These are phyloP conservation scores for Polypterus bichir DNA, from an alignment of 2,113 vertebrate species.

Conservation along the genomic window DNA sequence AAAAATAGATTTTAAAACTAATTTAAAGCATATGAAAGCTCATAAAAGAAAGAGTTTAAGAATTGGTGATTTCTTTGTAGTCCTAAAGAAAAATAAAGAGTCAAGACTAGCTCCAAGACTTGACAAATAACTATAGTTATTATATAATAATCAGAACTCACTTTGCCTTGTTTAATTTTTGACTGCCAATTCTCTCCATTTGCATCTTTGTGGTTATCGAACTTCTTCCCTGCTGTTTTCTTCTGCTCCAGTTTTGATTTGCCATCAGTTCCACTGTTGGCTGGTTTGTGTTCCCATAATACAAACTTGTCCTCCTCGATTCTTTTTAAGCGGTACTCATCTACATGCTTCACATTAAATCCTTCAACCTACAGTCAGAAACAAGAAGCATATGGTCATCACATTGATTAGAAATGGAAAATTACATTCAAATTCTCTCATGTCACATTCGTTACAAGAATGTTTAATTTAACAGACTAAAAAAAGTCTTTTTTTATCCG, in stretches of 20 bases:
- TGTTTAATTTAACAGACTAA: too few species aligned
- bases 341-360: slow-evolving; percentile 78
- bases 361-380: slow-evolving; percentile 70
- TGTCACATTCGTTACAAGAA: too few species aligned
- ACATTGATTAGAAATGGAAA: too few species aligned
- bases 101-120: too few species aligned
- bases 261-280: slow-evolving; percentile 55
- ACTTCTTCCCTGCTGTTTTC: slow-evolving; percentile 45
- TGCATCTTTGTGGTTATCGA: slow-evolving; percentile 10
- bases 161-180: slow-evolving; percentile 65
- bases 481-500: too few species aligned
- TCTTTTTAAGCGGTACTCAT: slow-evolving; percentile 84
- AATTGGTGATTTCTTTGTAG: too few species aligned
- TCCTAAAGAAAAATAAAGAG: too few species aligned
- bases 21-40: too few species aligned
- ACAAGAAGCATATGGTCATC: slow-evolving; percentile 9
- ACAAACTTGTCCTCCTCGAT: slow-evolving; percentile 63
- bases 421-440: too few species aligned
- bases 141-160: slow-evolving; percentile 36
- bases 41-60: too few species aligned
- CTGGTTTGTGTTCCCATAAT: slow-evolving; percentile 76
- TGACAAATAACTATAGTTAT: neutral
- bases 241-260: slow-evolving; percentile 61
- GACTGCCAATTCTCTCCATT: slow-evolving; percentile 34
- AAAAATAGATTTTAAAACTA: too few species aligned